phyloP scores from a whole-genome alignment of 2,797 vertebrate species.

The Helicolenus hilgendorfi region DNA sequence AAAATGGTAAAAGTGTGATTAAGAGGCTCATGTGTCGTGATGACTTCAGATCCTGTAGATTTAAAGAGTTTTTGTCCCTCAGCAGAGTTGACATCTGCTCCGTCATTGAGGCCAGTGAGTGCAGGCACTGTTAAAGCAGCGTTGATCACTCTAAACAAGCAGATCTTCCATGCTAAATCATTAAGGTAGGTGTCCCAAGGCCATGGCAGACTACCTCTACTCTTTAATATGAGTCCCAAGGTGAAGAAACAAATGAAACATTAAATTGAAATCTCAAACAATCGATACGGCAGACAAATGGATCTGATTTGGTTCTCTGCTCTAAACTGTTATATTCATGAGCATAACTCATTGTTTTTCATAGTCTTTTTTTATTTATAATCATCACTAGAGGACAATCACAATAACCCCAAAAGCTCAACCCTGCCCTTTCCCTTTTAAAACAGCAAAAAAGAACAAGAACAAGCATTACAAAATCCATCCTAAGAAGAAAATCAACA shows the following conservation, averaged over 20 bases:
- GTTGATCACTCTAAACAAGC: not conserved
- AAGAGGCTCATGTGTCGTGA: not conserved
- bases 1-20: not conserved
- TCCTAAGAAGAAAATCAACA: conserved; percentile 78
- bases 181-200: not conserved
- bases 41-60: not conserved
- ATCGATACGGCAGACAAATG: conserved; percentile 3
- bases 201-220: not conserved
- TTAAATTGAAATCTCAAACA: not conserved
- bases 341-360: conserved; percentile 13
- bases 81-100: conserved; percentile 12
- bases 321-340: conserved; percentile 1
- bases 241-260: conserved; percentile 24
- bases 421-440: conserved; percentile 66
- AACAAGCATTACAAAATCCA: conserved; percentile 90
- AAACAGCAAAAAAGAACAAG: conserved; percentile 83
- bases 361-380: conserved; percentile 78
- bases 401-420: conserved; percentile 78
- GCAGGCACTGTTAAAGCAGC: not conserved
- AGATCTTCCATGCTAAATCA: not conserved
- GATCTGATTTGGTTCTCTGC: not conserved
- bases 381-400: conserved; percentile 89
- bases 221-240: conserved; percentile 5
- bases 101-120: not conserved
- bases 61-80: not conserved